Base-by-base conservation (phyloP, 2,797 vertebrate genomes). In the Trichosurus vulpecula region DNA sequence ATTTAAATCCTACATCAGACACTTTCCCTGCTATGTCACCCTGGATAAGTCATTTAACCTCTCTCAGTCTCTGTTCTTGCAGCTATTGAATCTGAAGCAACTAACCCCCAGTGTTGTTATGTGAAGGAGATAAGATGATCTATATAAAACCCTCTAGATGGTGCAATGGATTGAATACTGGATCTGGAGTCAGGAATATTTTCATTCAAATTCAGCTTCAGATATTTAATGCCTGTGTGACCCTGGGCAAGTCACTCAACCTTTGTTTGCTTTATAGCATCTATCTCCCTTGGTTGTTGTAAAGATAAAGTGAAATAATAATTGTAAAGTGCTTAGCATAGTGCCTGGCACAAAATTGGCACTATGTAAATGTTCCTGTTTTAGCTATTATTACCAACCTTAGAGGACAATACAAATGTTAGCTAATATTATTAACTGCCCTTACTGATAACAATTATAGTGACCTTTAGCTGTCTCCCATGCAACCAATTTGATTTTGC, bases 401-500 rank as follows among this genome's bases (percentile, higher is more conserved):
- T 81, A 41, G 0, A 81, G 8, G 2, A 87, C 9, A 87, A 47
- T 27, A 27, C 25, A 47, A 10, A 47, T 81, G 22, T 25, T 47
- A 81, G 14, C 4, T 25, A 81, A 22, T 81, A 81, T n/a, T 47
- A 81, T 25, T 25, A 47, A 27, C 9, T 81, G 4, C 9, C 6
- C 3, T 47, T 81, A 81, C 41, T 47, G 25, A 27, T 81, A 27
- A 31, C 8, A 47, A 27, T 81, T 27, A 81, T 25, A 81, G 9
- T 47, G 41, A 47, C 2, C 27, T 10, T 47, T 47, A 47, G 16
- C 90, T 94, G 29, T 55, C 14, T 95, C 58, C 95, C 53, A 51
- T 66, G 29, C 92, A 74, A 74, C 6, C n/a, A 96, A 97, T 95
- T 95, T 97, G 93, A 27, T 97, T 89, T 61, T 30, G 31, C 97